Evolutionary conservation across 1,140 invertebrate species (phyloP).

Genomic region (Coptotermes formosanus): DNA sequence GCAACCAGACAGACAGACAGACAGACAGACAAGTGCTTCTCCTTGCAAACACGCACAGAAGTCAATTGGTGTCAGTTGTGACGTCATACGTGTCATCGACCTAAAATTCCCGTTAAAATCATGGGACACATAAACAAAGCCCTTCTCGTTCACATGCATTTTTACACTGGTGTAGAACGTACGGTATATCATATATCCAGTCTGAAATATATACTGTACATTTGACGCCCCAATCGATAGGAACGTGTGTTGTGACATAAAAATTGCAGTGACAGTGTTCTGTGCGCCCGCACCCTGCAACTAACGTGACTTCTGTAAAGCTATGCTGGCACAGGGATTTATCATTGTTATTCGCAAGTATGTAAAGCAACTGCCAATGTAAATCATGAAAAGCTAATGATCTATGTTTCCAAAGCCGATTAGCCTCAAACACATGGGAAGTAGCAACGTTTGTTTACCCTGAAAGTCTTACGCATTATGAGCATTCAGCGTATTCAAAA

Average conservation of each 20-base stretch:
- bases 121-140: too few species aligned
- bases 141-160: too few species aligned
- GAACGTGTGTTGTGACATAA: background rate
- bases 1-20: too few species aligned
- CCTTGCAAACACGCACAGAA: too few species aligned
- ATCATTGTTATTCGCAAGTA: slow-evolving; percentile 7
- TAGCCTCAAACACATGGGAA: background rate
- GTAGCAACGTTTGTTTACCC: background rate
- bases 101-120: too few species aligned
- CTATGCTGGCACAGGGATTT: background rate
- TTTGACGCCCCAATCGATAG: background rate
- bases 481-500: background rate
- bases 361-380: slow-evolving; percentile 3
- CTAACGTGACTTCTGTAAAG: background rate
- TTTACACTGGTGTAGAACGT: too few species aligned
- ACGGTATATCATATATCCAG: too few species aligned
- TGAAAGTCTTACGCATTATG: background rate
- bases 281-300: background rate
- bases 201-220: too few species aligned
- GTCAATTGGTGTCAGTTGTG: too few species aligned
- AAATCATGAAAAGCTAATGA: background rate
- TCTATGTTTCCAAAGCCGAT: slow-evolving; percentile 14
- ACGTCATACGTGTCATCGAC: too few species aligned
- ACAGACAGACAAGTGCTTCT: too few species aligned
- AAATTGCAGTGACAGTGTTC: background rate